Evolutionary conservation across 2,888 invertebrate species (phyloP).

Genomic region (Aelia acuminata): DNA sequence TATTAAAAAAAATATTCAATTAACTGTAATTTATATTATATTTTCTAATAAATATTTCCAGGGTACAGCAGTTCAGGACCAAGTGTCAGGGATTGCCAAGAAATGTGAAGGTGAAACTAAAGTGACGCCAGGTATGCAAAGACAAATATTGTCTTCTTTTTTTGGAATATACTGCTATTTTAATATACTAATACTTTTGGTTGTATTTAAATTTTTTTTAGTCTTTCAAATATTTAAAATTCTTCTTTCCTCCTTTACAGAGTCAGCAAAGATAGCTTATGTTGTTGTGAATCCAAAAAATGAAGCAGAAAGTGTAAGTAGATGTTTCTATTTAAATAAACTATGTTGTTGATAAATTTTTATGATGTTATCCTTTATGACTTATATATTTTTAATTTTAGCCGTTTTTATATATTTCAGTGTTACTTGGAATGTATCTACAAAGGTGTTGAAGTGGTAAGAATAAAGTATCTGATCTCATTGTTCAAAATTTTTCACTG

Average conservation of each 20-base stretch:
- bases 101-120: slow-evolving; percentile 62
- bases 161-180: neutral
- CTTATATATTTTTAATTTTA: neutral
- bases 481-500: neutral
- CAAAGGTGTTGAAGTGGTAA: neutral
- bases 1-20: too few relatives aligned
- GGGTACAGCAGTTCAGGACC: slow-evolving; percentile 14
- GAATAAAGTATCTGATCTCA: neutral
- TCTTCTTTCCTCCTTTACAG: neutral
- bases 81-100: slow-evolving; percentile 54
- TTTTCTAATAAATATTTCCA: neutral
- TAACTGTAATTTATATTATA: neutral
- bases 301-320: neutral
- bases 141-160: neutral
- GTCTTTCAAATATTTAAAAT: neutral
- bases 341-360: neutral
- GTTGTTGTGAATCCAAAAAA: neutral
- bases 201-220: too few relatives aligned
- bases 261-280: neutral
- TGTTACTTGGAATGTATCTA: slow-evolving; percentile 15
- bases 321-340: too few relatives aligned
- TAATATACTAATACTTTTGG: too few relatives aligned
- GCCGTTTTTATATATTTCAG: neutral
- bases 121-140: slow-evolving; percentile 61
- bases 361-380: neutral